These are phyloP conservation scores for Xiphias gladius DNA, from an alignment of 2,113 vertebrate genomes.

Conservation along the genomic window DNA sequence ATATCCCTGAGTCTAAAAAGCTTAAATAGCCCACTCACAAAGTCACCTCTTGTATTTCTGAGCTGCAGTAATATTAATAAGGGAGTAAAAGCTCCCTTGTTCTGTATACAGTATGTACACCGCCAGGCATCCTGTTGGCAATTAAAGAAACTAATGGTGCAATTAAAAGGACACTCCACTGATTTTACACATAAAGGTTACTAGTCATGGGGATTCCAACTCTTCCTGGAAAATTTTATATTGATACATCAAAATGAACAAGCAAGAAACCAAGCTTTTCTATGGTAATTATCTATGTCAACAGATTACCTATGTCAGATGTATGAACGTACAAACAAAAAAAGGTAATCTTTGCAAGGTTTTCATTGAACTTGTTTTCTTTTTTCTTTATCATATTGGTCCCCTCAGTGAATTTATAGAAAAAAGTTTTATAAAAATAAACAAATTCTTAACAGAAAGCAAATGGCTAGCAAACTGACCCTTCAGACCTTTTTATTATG, in stretches of 20 bases:
- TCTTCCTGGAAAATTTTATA: background rate
- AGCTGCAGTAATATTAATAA: background rate
- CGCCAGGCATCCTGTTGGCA: background rate
- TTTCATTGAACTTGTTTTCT: too few species aligned
- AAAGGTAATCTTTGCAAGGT: too few species aligned
- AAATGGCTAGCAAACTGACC: too few species aligned
- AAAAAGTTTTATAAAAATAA: background rate
- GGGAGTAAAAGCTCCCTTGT: background rate
- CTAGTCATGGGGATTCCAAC: background rate
- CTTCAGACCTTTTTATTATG: too few species aligned
- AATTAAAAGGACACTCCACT: background rate
- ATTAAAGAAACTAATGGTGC: background rate
- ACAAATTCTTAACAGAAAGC: too few species aligned
- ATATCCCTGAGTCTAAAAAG: background rate
- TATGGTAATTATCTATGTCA: too few species aligned
- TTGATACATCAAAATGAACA: too few species aligned
- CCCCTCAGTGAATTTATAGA: background rate
- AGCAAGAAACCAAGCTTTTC: too few species aligned
- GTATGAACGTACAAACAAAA: too few species aligned
- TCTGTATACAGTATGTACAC: background rate
- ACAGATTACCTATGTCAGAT: too few species aligned
- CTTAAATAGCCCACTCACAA: background rate
- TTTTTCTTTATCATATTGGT: too few species aligned
- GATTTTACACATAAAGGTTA: background rate
- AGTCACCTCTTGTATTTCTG: background rate